A percentile compares a stretch with the other conserved stretches of the same genome.
These are phyloP conservation scores for Eupithecia abbreviata DNA, from an alignment of 2,888 invertebrate species.

Conservation along the genomic window DNA sequence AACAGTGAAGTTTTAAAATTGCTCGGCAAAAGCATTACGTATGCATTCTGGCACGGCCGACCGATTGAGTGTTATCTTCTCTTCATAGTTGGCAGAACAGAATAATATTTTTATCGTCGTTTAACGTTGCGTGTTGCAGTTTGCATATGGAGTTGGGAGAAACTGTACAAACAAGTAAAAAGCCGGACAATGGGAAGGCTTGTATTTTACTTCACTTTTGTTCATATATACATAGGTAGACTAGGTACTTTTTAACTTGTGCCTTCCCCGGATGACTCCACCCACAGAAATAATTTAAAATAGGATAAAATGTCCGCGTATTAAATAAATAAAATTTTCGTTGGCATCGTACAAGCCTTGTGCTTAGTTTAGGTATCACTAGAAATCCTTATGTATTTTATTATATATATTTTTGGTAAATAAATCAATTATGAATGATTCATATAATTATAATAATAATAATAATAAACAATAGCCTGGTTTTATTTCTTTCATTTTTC, in stretches of 20 bases:
- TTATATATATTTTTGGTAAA: no score
- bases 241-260: background rate
- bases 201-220: background rate
- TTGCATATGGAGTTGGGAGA: background rate
- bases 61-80: conserved; percentile 20
- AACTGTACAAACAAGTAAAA: background rate
- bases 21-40: conserved; percentile 7
- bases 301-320: background rate
- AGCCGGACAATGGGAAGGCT: background rate
- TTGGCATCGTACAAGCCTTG: no score
- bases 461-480: no score
- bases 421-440: no score
- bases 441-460: no score
- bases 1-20: background rate
- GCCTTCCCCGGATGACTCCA: background rate
- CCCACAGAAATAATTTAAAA: background rate
- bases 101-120: conserved; percentile 30
- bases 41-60: conserved; percentile 9
- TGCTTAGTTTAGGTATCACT: no score
- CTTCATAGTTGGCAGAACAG: conserved; percentile 27
- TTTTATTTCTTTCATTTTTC: no score
- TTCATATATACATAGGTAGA: background rate
- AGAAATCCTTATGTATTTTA: no score
- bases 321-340: no score
- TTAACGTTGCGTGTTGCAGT: conserved; percentile 21